Conservation (phyloP, 1,140 invertebrate species). For the Holcopasites calliopsidis region DNA sequence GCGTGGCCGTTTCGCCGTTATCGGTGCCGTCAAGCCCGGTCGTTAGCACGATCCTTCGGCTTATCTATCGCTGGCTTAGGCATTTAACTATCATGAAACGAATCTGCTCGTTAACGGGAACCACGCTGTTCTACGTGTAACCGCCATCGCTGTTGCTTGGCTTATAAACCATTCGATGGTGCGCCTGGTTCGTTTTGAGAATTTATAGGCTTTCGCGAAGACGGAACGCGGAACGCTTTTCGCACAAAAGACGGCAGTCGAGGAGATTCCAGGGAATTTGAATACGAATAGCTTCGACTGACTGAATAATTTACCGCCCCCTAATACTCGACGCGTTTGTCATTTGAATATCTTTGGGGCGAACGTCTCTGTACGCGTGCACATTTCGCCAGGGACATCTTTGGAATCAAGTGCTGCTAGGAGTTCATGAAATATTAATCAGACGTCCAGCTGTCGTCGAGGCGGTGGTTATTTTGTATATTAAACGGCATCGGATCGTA, state of each 20-base stretch:
- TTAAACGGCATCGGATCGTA: too few relatives aligned
- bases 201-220: constrained; percentile 2
- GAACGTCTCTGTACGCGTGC: neutral
- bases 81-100: neutral
- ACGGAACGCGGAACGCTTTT: neutral
- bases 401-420: neutral
- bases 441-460: too few relatives aligned
- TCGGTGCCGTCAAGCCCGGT: neutral
- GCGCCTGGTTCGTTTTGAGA: neutral
- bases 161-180: neutral
- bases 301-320: neutral
- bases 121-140: neutral
- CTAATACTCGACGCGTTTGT: neutral
- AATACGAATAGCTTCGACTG: constrained; percentile 10
- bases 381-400: neutral
- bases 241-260: neutral
- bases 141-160: neutral
- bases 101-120: neutral
- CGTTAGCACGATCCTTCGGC: constrained; percentile 4
- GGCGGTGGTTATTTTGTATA: too few relatives aligned
- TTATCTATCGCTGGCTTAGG: constrained; percentile 1
- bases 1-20: neutral
- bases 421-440: neutral
- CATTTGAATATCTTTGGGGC: neutral
- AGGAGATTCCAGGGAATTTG: constrained; percentile 9